Percentiles rank a stretch among this genome's conserved stretches.
phyloP scores from a whole-genome alignment of 2,113 vertebrate genomes.

The Tupaia chinensis region DNA sequence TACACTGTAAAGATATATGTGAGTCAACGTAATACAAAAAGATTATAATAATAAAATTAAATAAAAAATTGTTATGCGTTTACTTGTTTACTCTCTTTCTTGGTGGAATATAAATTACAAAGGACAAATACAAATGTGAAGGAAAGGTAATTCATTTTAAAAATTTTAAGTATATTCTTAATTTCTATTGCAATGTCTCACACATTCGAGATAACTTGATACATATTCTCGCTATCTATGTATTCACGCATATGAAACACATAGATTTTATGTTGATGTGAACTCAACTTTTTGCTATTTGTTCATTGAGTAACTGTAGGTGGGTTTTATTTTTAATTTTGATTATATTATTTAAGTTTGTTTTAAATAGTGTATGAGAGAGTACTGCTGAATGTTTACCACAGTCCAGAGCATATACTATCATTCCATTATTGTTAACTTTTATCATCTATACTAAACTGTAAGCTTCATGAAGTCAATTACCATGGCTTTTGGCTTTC shows the following conservation, averaged over 20 bases:
- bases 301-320: background rate
- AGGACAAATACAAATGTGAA: background rate
- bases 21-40: no score
- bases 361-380: background rate
- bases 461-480: background rate
- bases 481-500: background rate
- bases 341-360: background rate
- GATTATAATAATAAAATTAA: no score
- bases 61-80: background rate
- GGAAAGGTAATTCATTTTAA: background rate
- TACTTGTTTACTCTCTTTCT: background rate
- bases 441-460: background rate
- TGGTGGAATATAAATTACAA: background rate
- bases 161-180: background rate
- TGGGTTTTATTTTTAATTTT: background rate
- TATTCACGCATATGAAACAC: background rate
- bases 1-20: no score
- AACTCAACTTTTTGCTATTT: background rate
- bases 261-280: background rate
- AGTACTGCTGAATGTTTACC: background rate
- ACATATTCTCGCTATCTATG: background rate
- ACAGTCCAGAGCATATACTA: background rate
- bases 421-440: background rate
- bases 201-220: background rate
- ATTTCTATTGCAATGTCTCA: background rate